Base-by-base conservation (phyloP, 2,113 vertebrate species). In the Oryzias woworae region DNA sequence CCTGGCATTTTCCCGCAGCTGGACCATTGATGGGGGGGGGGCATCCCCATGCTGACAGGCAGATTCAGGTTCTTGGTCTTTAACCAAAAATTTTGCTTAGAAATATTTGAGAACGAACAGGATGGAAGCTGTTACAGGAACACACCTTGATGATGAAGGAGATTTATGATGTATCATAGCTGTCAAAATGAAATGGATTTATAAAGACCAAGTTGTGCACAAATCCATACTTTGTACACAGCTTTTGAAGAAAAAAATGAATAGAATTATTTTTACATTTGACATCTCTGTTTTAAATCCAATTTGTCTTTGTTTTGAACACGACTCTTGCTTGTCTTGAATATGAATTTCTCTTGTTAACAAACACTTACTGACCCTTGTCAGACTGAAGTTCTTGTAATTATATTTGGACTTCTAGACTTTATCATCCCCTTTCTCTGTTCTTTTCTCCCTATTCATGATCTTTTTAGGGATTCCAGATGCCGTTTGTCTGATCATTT, bases 1-100 rank as follows among this genome's bases (percentile, higher is more conserved):
- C 75, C 76, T 87, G 80, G 79, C 77, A 71, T 82, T 77, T 88
- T 84, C 81, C 84, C 77, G 64, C 83, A 84, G 79, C 83, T 75
- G 66, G 58, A 67, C 72, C 62, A 71, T 5, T 70, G 80, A 75
- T 53, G 16, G 1, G 36, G 65, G 58, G 67, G 66, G 66, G 70
- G 70, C 77, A 66, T 69, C 75, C 54, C 69, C 16, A 5, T 71
- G 23, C 67, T 76, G 81, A 84, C 80, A 73, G 81, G 57, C 66
- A 54, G 68, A 53, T 77, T 75, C 75, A 67, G 48, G 69, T 66
- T 62, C 50, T 60, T 50, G 58, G 58, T 72, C 73, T 58, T 52
- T 57, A 75, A 66, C 55, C 60, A 60, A 57, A 57, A 42, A 2
- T 43, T 73, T 68, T 73, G 65, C 54, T 45, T 43, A 58, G 75